A percentile compares a stretch with the other conserved stretches of the same genome.
These are phyloP conservation scores for Dascyllus trimaculatus DNA, from an alignment of 2,113 vertebrate species.

Conservation along the genomic window DNA sequence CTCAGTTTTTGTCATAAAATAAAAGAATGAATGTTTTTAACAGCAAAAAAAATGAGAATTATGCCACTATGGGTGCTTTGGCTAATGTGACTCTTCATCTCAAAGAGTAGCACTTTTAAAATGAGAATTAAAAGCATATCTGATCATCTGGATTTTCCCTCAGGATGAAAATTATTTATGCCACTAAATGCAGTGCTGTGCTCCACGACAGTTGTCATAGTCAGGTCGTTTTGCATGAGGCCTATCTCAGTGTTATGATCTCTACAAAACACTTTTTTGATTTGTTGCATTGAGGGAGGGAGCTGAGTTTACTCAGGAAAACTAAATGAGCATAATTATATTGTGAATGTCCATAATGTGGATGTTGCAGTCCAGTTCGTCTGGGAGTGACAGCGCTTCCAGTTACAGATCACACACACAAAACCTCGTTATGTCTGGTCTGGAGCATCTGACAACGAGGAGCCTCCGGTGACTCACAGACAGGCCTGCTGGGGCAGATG, in stretches of 20 bases:
- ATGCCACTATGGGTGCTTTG: not conserved
- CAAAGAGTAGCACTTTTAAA: not conserved
- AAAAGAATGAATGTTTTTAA: not conserved
- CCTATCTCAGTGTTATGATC: no score
- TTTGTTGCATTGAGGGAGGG: not conserved
- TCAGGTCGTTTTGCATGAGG: no score
- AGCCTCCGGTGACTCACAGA: slow-evolving; percentile 62
- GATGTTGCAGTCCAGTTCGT: slow-evolving; percentile 17
- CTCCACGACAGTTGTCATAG: no score
- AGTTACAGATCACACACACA: slow-evolving; percentile 25
- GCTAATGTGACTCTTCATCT: not conserved
- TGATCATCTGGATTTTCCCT: no score
- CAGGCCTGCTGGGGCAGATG: slow-evolving; percentile 50
- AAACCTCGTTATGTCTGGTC: slow-evolving; percentile 51
- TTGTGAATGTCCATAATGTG: not conserved
- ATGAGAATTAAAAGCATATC: not conserved
- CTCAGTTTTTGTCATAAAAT: not conserved
- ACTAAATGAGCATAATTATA: not conserved
- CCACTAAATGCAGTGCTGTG: no score
- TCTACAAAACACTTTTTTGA: not conserved
- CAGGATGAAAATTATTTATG: no score
- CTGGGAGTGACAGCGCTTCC: slow-evolving; percentile 32
- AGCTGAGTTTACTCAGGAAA: not conserved
- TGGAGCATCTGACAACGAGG: slow-evolving; percentile 51
- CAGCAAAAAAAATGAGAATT: not conserved